A percentile compares a stretch with the other conserved stretches of the same genome.
Conservation (phyloP, 2,888 invertebrate genomes). For the Nowickia ferox region DNA sequence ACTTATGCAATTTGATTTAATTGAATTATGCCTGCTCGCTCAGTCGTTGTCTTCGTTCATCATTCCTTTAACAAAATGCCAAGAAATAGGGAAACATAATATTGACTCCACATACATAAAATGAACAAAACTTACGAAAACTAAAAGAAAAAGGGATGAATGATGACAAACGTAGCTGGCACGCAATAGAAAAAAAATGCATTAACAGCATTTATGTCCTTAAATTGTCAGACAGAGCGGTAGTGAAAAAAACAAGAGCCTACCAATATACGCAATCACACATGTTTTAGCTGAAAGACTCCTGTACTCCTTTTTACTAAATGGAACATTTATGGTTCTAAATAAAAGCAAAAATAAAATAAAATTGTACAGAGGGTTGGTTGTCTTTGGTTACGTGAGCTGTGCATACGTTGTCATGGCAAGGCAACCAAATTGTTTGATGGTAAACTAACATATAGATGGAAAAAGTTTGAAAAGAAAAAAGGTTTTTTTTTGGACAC, state of each 20-base stretch:
- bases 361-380: slow-evolving; percentile 36
- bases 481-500: slow-evolving; percentile 33
- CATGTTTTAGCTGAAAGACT: slow-evolving; percentile 16
- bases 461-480: background rate
- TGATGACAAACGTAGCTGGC: slow-evolving; percentile 15
- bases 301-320: slow-evolving; percentile 50
- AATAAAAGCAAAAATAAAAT: slow-evolving; percentile 22
- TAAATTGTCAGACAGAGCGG: slow-evolving; percentile 46
- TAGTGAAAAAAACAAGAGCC: slow-evolving; percentile 44
- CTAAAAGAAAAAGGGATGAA: slow-evolving; percentile 15
- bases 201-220: slow-evolving; percentile 68
- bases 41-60: slow-evolving; percentile 44
- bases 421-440: slow-evolving; percentile 51
- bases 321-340: slow-evolving; percentile 37
- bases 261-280: slow-evolving; percentile 33
- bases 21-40: slow-evolving; percentile 80
- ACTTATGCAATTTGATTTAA: slow-evolving; percentile 81
- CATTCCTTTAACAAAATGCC: slow-evolving; percentile 38
- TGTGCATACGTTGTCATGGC: slow-evolving; percentile 50
- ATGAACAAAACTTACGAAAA: slow-evolving; percentile 39
- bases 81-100: slow-evolving; percentile 1
- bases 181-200: slow-evolving; percentile 48
- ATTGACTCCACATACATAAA: slow-evolving; percentile 18
- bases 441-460: background rate
- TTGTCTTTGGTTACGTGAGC: slow-evolving; percentile 62